Conservation (phyloP, 2,888 invertebrate species). For the Drosophila kuntzei region DNA sequence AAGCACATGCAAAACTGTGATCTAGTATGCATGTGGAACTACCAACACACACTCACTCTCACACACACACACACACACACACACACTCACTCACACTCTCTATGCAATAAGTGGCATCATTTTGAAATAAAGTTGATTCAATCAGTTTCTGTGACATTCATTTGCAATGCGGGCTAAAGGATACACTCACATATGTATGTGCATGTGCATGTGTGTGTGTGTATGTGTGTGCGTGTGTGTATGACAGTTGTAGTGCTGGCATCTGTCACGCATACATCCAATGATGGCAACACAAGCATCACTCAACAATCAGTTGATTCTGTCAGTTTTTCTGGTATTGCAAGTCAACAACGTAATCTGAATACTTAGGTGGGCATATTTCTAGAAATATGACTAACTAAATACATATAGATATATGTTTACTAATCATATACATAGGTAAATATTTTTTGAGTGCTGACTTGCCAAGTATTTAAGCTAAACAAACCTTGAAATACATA, state of each 20-base stretch:
- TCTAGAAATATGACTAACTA: neutral
- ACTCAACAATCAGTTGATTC: constrained; percentile 36
- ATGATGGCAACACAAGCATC: constrained; percentile 54
- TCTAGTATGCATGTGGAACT: constrained; percentile 21
- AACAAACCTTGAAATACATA: no score
- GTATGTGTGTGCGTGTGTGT: constrained; percentile 26
- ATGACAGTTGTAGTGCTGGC: constrained; percentile 49
- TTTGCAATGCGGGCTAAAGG: constrained; percentile 52
- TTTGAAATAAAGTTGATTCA: constrained; percentile 86
- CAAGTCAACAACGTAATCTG: constrained; percentile 18
- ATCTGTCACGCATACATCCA: constrained; percentile 74
- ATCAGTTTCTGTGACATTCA: constrained; percentile 75
- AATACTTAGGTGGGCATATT: constrained; percentile 7
- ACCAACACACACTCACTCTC: constrained; percentile 26
- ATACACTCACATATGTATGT: constrained; percentile 24
- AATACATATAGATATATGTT: no score
- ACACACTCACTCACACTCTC: constrained; percentile 13
- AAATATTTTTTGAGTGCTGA: no score
- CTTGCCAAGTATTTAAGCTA: no score
- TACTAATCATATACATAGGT: neutral
- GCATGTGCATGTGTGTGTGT: neutral
- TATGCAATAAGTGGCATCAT: constrained; percentile 84
- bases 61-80: constrained; percentile 19
- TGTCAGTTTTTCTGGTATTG: constrained; percentile 10
- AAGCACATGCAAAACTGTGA: constrained; percentile 70